These are phyloP conservation scores for Drosophila neotestacea DNA, from an alignment of 2,888 invertebrate species.

Conservation along the genomic window DNA sequence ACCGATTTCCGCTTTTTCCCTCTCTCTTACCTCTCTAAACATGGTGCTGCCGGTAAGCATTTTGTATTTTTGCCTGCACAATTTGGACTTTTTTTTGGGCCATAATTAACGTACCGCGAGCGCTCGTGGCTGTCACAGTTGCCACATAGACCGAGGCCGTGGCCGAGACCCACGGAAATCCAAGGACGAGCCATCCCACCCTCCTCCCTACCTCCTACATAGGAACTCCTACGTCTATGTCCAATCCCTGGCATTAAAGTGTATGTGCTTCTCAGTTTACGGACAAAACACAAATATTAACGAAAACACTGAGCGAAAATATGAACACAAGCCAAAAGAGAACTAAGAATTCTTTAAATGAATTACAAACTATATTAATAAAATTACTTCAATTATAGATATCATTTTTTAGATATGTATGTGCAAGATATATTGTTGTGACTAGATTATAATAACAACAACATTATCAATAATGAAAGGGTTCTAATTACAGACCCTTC, in stretches of 20 bases:
- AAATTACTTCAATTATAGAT: too few species aligned
- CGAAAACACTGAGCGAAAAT: constrained; percentile 35
- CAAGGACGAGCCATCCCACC: constrained; percentile 35
- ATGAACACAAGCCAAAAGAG: not conserved
- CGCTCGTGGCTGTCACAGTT: constrained; percentile 36
- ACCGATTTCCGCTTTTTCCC: not conserved
- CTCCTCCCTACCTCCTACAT: not conserved
- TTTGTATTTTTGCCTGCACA: constrained; percentile 62
- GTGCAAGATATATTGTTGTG: too few species aligned
- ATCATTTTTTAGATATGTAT: too few species aligned
- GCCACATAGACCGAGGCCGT: constrained; percentile 6
- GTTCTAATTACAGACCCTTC: too few species aligned
- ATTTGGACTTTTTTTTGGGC: constrained; percentile 66
- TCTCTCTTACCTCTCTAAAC: not conserved
- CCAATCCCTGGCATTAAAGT: constrained; percentile 4
- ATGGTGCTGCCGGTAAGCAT: constrained; percentile 45
- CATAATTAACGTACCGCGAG: constrained; percentile 69
- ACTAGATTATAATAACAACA: too few species aligned
- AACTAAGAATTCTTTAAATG: not conserved
- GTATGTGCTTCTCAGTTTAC: constrained; percentile 11
- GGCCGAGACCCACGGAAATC: constrained; percentile 13
- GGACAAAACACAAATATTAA: constrained; percentile 17
- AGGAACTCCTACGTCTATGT: not conserved
- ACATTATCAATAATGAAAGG: too few species aligned
- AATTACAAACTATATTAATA: too few species aligned